Conservation (phyloP, 2,797 vertebrate species). For the Eremophila alpestris region DNA sequence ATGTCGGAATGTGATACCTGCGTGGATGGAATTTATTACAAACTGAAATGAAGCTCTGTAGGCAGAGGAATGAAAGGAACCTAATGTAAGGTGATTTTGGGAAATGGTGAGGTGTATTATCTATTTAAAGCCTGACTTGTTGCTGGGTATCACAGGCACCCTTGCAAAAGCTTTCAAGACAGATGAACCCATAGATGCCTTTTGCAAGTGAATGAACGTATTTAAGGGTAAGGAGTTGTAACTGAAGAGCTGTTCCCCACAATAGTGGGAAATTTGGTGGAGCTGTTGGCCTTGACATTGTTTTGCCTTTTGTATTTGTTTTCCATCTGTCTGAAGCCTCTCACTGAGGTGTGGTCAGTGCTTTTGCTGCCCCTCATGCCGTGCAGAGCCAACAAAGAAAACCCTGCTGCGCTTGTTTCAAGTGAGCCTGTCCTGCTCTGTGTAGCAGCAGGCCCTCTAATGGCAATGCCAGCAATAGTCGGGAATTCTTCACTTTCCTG, state of each 20-base stretch:
- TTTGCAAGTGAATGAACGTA: background rate
- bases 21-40: background rate
- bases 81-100: background rate
- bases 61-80: background rate
- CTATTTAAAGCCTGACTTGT: background rate
- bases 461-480: background rate
- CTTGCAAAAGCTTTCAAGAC: background rate
- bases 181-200: background rate
- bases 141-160: background rate
- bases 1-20: background rate
- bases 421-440: background rate
- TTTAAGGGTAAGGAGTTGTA: background rate
- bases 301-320: background rate
- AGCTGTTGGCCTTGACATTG: background rate
- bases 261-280: accelerated
- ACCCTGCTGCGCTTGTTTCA: accelerated
- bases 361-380: background rate
- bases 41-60: background rate
- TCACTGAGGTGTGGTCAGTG: background rate
- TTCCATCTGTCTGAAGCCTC: background rate
- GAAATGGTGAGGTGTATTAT: background rate
- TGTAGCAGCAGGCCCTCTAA: background rate
- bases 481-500: background rate
- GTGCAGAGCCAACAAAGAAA: background rate
- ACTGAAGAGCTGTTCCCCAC: background rate